These are phyloP conservation scores for Xanthia icteritia DNA, from an alignment of 2,888 invertebrate genomes.

Conservation along the genomic window DNA sequence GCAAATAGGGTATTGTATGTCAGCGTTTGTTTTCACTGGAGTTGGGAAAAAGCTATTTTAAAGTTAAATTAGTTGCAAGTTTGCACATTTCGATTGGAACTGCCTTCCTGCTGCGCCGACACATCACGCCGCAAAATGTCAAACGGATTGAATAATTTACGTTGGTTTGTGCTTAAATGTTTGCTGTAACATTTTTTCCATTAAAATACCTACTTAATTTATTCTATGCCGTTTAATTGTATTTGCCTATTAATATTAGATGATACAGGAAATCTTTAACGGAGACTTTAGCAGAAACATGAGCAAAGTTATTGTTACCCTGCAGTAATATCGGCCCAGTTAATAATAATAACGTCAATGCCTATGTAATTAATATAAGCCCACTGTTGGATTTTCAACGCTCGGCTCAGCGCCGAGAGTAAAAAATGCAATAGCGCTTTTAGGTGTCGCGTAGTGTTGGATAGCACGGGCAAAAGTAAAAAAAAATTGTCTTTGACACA, in stretches of 20 bases:
- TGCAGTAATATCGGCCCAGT: not conserved
- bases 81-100: constrained; percentile 75
- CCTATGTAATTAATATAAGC: too few species aligned
- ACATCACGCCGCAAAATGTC: constrained; percentile 47
- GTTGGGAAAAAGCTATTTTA: constrained; percentile 80
- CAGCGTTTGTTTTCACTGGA: constrained; percentile 65
- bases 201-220: not conserved
- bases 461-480: too few species aligned
- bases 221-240: not conserved
- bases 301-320: not conserved
- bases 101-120: constrained; percentile 54
- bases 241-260: not conserved
- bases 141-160: constrained; percentile 46
- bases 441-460: too few species aligned
- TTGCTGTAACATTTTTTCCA: not conserved
- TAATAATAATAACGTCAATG: too few species aligned
- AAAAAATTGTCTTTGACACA: too few species aligned
- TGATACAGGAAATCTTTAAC: not conserved
- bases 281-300: not conserved
- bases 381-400: too few species aligned
- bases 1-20: constrained; percentile 63
- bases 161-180: constrained; percentile 15
- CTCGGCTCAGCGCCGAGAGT: not conserved
- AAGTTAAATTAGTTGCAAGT: constrained; percentile 85
- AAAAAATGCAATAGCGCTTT: not conserved